Percentiles rank a stretch among this genome's conserved stretches.
Conservation (phyloP, 2,797 vertebrate species). For the Silurus aristotelis region DNA sequence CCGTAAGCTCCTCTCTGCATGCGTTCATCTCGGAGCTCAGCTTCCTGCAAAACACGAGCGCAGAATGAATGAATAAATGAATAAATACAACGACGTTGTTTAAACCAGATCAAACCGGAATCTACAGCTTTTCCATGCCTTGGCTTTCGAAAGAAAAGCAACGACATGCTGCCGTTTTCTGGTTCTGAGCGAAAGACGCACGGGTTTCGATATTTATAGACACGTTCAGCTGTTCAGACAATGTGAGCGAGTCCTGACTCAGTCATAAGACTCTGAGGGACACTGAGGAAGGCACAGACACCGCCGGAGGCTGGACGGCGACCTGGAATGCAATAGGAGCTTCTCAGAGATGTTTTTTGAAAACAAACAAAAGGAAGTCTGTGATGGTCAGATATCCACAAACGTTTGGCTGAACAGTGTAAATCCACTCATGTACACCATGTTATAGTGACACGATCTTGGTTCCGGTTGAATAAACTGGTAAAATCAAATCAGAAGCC, state of each 20-base stretch:
- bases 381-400: neutral
- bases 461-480: neutral
- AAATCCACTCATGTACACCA: neutral
- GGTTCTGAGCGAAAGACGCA: neutral
- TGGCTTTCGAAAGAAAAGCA: neutral
- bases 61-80: neutral
- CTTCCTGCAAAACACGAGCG: slow-evolving; percentile 56
- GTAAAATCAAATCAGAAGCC: too few relatives aligned
- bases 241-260: slow-evolving; percentile 41
- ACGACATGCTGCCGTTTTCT: neutral
- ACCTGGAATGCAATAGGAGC: neutral
- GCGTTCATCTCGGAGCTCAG: slow-evolving; percentile 75
- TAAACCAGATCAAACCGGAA: neutral
- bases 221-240: slow-evolving; percentile 8
- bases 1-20: slow-evolving; percentile 75
- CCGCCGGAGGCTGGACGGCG: neutral
- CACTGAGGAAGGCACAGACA: slow-evolving; percentile 15
- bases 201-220: slow-evolving; percentile 30
- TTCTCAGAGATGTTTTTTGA: neutral
- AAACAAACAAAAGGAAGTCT: neutral
- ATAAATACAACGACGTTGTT: too few relatives aligned
- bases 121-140: neutral
- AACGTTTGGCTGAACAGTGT: neutral
- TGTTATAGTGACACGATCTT: neutral
- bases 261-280: slow-evolving; percentile 64